Evolutionary conservation across 2,888 invertebrate species (phyloP).

Genomic region (Hydropsyche betteni): DNA sequence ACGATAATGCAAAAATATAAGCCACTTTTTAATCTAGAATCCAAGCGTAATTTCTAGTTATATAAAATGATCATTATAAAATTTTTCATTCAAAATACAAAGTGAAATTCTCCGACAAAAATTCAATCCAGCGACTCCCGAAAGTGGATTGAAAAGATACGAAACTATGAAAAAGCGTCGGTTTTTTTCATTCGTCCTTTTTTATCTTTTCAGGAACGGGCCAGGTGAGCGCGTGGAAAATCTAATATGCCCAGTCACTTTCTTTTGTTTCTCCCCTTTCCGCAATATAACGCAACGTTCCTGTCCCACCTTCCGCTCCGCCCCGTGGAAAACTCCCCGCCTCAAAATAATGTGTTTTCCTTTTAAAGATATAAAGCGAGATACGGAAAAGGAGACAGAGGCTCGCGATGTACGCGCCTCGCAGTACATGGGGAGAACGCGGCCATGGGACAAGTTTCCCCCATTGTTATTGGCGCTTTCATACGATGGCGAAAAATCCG

Average conservation of each 20-base stretch:
- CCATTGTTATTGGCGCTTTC: constrained; percentile 1
- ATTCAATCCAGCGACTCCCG: no score
- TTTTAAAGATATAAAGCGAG: constrained; percentile 6
- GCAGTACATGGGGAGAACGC: neutral
- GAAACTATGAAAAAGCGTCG: constrained; percentile 12
- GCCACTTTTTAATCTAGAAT: no score
- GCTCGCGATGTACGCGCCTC: no score
- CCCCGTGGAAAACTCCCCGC: constrained; percentile 11
- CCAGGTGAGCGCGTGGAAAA: constrained; percentile 39
- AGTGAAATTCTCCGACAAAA: no score
- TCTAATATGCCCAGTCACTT: constrained; percentile 43
- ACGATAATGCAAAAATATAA: no score
- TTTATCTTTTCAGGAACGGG: constrained; percentile 26
- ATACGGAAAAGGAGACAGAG: no score
- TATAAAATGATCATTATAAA: no score
- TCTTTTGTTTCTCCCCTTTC: constrained; percentile 21
- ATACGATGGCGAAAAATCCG: neutral
- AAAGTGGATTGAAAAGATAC: no score
- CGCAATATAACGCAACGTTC: constrained; percentile 25
- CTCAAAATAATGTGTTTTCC: constrained; percentile 33
- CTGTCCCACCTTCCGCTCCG: neutral
- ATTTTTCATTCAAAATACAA: no score
- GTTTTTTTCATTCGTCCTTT: neutral
- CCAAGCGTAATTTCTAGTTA: no score
- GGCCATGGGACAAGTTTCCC: constrained; percentile 22